phyloP scores from a whole-genome alignment of 2,888 invertebrate species.

The Andrena trimmerana region DNA sequence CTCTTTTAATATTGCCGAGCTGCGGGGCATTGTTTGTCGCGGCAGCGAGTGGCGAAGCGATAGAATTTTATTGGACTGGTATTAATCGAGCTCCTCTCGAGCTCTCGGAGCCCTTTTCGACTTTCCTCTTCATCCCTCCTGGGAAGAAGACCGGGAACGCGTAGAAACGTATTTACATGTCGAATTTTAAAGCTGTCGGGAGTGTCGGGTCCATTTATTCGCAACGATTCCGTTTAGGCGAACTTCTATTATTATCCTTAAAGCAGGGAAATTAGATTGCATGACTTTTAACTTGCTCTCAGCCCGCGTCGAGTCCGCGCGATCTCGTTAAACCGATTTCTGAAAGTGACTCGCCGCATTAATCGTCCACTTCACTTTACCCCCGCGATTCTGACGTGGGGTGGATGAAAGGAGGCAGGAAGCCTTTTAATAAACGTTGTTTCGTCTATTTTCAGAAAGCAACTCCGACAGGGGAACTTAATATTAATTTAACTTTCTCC shows the following conservation, averaged over 20 bases:
- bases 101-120: neutral
- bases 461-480: neutral
- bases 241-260: conserved; percentile 39
- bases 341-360: neutral
- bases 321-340: neutral
- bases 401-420: neutral
- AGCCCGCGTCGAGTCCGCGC: neutral
- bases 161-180: neutral
- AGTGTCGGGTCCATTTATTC: neutral
- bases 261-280: conserved; percentile 35
- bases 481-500: conserved; percentile 14
- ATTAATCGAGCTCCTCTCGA: neutral
- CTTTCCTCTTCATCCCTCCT: neutral
- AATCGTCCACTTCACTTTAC: no score
- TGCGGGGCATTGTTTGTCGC: neutral
- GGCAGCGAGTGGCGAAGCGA: neutral
- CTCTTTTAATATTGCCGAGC: no score
- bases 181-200: neutral
- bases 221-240: conserved; percentile 1
- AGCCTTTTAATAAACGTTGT: conserved; percentile 1
- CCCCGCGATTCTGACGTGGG: no score
- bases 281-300: conserved; percentile 34
- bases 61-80: neutral
- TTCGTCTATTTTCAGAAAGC: neutral
- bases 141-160: neutral